Percentiles rank a stretch among this genome's conserved stretches.
phyloP scores from a whole-genome alignment of 2,113 vertebrate genomes.

The Thunnus thynnus region DNA sequence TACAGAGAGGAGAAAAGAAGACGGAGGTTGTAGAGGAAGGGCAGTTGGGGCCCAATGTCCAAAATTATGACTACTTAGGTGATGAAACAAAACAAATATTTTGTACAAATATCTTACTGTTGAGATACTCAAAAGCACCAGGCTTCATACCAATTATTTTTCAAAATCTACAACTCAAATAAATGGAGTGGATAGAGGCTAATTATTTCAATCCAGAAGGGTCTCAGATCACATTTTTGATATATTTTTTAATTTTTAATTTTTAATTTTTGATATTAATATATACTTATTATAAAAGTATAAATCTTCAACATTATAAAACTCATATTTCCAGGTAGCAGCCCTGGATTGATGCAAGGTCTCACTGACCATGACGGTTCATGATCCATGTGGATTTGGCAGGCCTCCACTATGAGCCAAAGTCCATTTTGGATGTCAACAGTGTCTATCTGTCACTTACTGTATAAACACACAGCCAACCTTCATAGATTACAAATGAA shows the following conservation, averaged over 20 bases:
- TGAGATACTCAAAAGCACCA: no score
- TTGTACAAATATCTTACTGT: no score
- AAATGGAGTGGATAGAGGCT: neutral
- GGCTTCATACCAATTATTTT: neutral
- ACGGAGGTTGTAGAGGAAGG: neutral
- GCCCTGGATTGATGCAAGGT: constrained; percentile 23
- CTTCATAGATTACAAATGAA: constrained; percentile 27
- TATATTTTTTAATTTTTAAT: neutral
- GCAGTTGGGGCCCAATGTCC: neutral
- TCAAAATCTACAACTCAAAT: neutral
- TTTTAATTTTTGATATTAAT: no score
- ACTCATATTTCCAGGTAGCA: neutral
- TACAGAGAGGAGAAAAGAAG: neutral
- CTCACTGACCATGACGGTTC: constrained; percentile 7
- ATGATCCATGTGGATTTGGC: constrained; percentile 38
- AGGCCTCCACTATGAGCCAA: constrained; percentile 26
- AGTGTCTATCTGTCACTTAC: constrained; percentile 38
- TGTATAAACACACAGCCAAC: constrained; percentile 54
- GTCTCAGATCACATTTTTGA: neutral
- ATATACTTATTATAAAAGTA: neutral
- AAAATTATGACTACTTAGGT: neutral
- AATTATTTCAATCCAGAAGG: neutral
- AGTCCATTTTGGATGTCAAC: constrained; percentile 61
- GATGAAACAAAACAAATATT: no score
- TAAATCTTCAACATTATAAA: constrained; percentile 2